Conservation (phyloP, 92 coral and sea anemone genomes). For the Parazoanthus atlanticus region DNA sequence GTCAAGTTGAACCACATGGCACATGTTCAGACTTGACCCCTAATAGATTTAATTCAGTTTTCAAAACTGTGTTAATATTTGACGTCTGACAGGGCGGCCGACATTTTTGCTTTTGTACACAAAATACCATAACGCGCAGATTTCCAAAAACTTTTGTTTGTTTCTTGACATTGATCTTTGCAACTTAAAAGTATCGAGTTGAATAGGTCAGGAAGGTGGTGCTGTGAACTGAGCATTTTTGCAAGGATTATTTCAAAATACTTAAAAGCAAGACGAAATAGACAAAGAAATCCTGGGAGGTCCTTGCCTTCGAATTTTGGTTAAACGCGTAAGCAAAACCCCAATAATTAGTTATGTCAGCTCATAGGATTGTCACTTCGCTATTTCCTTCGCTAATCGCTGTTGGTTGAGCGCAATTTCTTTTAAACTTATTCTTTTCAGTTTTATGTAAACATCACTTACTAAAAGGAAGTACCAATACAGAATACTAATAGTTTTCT, state of each 20-base stretch:
- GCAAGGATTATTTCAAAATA: slow-evolving; percentile 26
- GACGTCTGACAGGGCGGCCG: slow-evolving; percentile 26
- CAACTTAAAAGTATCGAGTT: not conserved
- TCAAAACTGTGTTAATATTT: not conserved
- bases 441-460: slow-evolving; percentile 61
- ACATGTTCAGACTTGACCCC: slow-evolving; percentile 2
- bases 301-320: slow-evolving; percentile 10
- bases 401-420: slow-evolving; percentile 48
- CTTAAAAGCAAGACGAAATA: not conserved
- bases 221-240: slow-evolving; percentile 32
- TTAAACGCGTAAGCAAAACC: slow-evolving; percentile 12
- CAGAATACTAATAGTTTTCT: not conserved
- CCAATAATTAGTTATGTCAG: slow-evolving; percentile 40
- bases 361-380: slow-evolving; percentile 40
- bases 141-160: slow-evolving; percentile 23
- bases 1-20: not conserved
- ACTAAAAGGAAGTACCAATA: slow-evolving; percentile 54
- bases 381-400: slow-evolving; percentile 48
- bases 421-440: slow-evolving; percentile 57
- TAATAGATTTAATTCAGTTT: not conserved
- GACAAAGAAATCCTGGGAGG: slow-evolving; percentile 41
- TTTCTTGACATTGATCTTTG: not conserved
- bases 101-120: slow-evolving; percentile 29
- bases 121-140: slow-evolving; percentile 17
- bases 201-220: not conserved